These are phyloP conservation scores for Gallinago paraguaiae DNA, from an alignment of 2,113 vertebrate genomes.

Conservation along the genomic window DNA sequence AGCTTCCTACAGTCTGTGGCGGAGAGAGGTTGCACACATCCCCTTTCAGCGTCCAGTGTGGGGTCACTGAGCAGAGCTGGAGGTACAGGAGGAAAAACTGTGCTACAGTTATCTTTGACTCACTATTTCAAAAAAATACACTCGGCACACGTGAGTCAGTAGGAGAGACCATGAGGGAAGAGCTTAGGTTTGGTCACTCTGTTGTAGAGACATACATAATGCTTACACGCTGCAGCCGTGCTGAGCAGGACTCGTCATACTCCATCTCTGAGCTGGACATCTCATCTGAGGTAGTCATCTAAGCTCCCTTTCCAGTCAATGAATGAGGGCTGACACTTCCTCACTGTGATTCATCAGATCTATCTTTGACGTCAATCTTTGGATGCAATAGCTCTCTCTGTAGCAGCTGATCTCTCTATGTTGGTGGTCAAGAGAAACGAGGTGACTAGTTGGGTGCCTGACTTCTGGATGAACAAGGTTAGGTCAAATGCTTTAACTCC, in stretches of 20 bases:
- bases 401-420: background rate
- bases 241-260: background rate
- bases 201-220: accelerated
- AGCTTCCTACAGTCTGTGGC: background rate
- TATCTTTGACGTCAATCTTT: background rate
- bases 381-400: background rate
- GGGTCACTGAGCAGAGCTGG: background rate
- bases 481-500: background rate
- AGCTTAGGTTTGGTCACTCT: background rate
- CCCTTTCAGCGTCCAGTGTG: accelerated
- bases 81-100: background rate
- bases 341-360: background rate
- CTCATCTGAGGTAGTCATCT: background rate
- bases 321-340: background rate
- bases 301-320: background rate
- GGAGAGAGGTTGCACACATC: background rate
- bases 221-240: accelerated
- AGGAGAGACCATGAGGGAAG: background rate
- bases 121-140: background rate
- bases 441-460: background rate
- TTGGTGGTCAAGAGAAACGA: background rate
- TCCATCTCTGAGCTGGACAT: background rate
- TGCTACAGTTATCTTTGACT: background rate
- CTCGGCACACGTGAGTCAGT: background rate
- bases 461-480: background rate